Evolutionary conservation across 2,888 invertebrate genomes (phyloP).

Genomic region (Toxonevra muliebris): DNA sequence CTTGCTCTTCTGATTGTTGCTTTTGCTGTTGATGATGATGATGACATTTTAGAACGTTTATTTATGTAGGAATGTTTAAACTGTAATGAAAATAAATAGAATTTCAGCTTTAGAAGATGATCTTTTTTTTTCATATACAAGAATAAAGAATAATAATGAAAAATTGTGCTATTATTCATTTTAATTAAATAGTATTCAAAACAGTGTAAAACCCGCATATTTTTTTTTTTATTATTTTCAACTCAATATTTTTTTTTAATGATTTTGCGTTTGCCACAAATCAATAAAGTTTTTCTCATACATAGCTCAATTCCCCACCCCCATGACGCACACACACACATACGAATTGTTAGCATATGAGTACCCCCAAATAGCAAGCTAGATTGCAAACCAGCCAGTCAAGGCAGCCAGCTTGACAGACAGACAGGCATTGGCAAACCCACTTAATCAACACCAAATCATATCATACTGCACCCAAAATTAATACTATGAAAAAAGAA

Average conservation of each 20-base stretch:
- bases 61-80: conserved; percentile 12
- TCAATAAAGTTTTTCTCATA: conserved; percentile 32
- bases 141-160: background rate
- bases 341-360: no score
- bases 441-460: background rate
- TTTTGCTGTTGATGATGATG: conserved; percentile 14
- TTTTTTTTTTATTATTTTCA: no score
- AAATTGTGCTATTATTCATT: background rate
- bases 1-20: background rate
- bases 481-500: background rate
- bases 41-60: conserved; percentile 23
- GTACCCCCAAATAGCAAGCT: background rate
- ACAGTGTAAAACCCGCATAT: no score
- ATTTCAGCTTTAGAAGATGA: background rate
- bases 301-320: no score
- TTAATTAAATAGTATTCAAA: no score
- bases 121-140: background rate
- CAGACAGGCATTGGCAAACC: background rate
- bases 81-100: conserved; percentile 8
- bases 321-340: no score
- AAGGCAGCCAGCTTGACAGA: background rate
- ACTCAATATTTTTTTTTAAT: conserved; percentile 12
- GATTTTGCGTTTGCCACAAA: conserved; percentile 40
- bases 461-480: background rate
- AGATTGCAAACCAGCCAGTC: background rate